phyloP scores from a whole-genome alignment of 2,113 vertebrate genomes.

The Mesembrinibis cayennensis region DNA sequence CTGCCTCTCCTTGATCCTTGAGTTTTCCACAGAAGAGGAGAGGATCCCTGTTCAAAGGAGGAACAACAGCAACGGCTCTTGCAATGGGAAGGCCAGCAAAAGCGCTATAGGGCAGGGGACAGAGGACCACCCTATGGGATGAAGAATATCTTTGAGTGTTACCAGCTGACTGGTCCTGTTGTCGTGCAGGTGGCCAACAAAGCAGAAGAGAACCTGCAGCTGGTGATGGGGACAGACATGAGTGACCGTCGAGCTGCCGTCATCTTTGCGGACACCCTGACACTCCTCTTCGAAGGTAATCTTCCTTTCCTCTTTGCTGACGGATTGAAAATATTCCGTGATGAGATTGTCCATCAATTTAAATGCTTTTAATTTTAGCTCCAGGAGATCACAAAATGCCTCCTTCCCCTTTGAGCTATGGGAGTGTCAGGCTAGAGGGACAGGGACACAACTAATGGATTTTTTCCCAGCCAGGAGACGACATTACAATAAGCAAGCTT shows the following conservation, averaged over 20 bases:
- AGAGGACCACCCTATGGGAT: not conserved
- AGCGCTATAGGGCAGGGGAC: not conserved
- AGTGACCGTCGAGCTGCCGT: slow-evolving; percentile 88
- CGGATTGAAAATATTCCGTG: not conserved
- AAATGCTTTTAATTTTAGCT: not conserved
- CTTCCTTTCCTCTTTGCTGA: not conserved
- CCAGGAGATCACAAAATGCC: not conserved
- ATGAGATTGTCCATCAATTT: not conserved
- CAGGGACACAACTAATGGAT: not conserved
- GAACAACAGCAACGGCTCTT: not conserved
- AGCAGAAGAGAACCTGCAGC: slow-evolving; percentile 90
- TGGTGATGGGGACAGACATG: slow-evolving; percentile 88
- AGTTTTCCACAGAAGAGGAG: not conserved
- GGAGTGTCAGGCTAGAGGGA: not conserved
- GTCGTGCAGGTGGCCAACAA: slow-evolving; percentile 86
- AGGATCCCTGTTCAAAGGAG: not conserved
- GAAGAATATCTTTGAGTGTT: not conserved
- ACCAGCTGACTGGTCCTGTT: not conserved
- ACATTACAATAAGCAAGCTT: not conserved
- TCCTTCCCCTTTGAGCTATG: not conserved
- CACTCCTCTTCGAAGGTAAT: slow-evolving; percentile 92
- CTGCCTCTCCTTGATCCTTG: not conserved
- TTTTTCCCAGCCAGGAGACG: not conserved
- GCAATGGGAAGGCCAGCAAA: not conserved
- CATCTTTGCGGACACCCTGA: slow-evolving; percentile 94